Evolutionary conservation across 2,888 invertebrate species (phyloP), one percentile per base, ranked within the genome.

Genomic region (Cheilosia scutellata): DNA sequence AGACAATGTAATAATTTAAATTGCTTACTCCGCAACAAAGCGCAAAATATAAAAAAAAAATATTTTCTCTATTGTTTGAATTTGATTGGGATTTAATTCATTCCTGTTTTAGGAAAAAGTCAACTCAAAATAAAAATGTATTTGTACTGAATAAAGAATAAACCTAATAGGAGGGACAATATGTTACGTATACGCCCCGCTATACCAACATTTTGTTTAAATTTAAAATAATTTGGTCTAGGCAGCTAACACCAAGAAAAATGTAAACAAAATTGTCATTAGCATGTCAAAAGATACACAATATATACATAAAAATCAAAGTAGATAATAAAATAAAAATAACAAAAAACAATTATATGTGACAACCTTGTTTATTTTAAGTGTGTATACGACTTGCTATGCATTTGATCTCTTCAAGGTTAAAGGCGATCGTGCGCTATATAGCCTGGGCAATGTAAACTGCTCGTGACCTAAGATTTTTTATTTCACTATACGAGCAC

Each of bases 391-490:
- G n/a, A 58, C 49, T 31, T 37, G 20, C 6, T 57, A 31, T 62
- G 60, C 44, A 58, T 62, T 44, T 70, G 49, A 62, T 53, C 40
- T 53, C 49, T 62, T 68, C 70, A 77, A 77, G 77, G 77, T 62
- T 77, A 37, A 47, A 58, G 29, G 31, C 27, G 66, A 76, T 68
- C 60, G 47, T 40, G 29, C 49, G 75, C 37, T 40, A 44, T 62
- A 9, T 42, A 44, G 16, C 25, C 42, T n/a, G n/a, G 29, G 3
- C 49, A 11, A n/a, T 16, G 33, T 13, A 27, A 63, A 55, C 44
- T 62, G 49, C 31, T 27, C 62, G 53, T 37, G 68, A 70, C 70
- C 60, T 55, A 55, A 33, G 47, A 13, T 47, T 29, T 20, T 1
- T 25, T 27, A 7, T 27, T 42, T 2, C 0, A n/a, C 7, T 5